These are phyloP conservation scores for Falco naumanni DNA, from an alignment of 2,797 vertebrate species.

Conservation along the genomic window DNA sequence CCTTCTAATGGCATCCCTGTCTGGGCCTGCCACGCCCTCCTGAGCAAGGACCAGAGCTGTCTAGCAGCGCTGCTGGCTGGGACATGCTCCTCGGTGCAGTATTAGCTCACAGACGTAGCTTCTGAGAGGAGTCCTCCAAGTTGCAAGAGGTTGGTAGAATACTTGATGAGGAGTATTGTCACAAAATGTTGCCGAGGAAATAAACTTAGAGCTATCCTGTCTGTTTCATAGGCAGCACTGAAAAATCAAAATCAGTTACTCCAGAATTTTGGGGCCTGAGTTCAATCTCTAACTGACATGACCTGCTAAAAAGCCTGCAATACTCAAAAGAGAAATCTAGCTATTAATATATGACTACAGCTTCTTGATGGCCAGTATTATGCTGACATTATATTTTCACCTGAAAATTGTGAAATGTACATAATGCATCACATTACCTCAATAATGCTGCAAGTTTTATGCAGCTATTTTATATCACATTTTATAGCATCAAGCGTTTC, in stretches of 20 bases:
- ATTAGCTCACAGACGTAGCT: neutral
- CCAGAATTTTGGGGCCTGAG: neutral
- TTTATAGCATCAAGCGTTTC: neutral
- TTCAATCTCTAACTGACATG: neutral
- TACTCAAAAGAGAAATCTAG: neutral
- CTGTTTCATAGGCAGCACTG: neutral
- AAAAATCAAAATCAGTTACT: neutral
- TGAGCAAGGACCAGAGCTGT: neutral
- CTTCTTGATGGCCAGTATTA: neutral
- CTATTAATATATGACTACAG: neutral
- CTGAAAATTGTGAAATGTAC: neutral
- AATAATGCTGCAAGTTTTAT: neutral
- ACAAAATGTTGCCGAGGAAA: neutral
- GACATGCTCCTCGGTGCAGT: accelerated
- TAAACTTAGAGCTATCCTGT: neutral
- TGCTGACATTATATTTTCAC: neutral
- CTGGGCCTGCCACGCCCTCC: neutral
- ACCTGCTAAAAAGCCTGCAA: neutral
- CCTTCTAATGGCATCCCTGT: neutral
- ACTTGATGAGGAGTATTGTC: neutral
- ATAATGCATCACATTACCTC: neutral
- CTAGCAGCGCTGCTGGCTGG: neutral
- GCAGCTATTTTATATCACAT: neutral
- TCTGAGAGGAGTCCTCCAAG: neutral
- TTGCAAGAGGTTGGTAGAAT: neutral